Evolutionary conservation across 2,113 vertebrate species (phyloP).

Genomic region (Alligator mississippiensis): DNA sequence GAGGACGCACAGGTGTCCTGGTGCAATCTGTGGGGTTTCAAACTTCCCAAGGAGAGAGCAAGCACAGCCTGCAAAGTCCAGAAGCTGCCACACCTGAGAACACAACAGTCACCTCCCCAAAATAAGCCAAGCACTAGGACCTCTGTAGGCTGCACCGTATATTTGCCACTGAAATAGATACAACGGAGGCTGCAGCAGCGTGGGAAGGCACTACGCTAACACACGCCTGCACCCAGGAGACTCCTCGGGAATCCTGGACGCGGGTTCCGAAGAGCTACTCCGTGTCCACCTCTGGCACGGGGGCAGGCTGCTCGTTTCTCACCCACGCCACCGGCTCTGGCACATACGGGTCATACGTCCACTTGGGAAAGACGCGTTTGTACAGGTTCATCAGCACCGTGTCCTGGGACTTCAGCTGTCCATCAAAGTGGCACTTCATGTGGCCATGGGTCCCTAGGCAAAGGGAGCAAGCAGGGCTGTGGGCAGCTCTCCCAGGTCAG

Average conservation of each 20-base stretch:
- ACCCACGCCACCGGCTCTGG: slow-evolving; percentile 83
- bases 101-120: background rate
- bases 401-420: slow-evolving; percentile 96
- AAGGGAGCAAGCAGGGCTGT: background rate
- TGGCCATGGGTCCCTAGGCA: slow-evolving; percentile 94
- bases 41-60: background rate
- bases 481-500: background rate
- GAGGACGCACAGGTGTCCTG: background rate
- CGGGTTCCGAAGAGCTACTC: slow-evolving; percentile 73
- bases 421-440: slow-evolving; percentile 98
- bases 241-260: no score
- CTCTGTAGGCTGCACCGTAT: background rate
- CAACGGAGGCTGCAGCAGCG: slow-evolving; percentile 43
- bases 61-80: background rate
- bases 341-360: slow-evolving; percentile 92
- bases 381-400: slow-evolving; percentile 95
- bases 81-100: background rate
- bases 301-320: slow-evolving; percentile 76
- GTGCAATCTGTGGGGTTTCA: background rate
- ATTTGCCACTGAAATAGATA: slow-evolving; percentile 65
- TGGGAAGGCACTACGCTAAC: background rate
- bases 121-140: background rate
- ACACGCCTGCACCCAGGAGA: slow-evolving; percentile 28
- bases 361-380: slow-evolving; percentile 93
- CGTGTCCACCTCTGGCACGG: slow-evolving; percentile 83